phyloP scores from a whole-genome alignment of 2,113 vertebrate genomes.

The Sebastes schlegelii region DNA sequence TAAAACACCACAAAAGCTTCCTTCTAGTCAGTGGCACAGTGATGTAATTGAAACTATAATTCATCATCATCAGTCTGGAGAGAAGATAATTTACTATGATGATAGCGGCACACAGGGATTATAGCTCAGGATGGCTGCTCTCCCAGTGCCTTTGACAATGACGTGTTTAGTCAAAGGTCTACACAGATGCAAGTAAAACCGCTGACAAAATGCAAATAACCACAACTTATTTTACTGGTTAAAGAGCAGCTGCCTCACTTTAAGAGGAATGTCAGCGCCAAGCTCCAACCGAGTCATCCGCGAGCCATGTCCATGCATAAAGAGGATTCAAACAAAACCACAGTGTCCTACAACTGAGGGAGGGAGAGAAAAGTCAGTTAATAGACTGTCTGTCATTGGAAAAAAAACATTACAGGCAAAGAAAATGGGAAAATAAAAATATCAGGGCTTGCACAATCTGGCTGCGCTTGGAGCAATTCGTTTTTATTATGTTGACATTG shows the following conservation, averaged over 20 bases:
- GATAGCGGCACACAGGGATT: constrained; percentile 49
- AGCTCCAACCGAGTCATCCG: constrained; percentile 56
- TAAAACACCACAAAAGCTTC: constrained; percentile 12
- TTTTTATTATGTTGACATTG: constrained; percentile 76
- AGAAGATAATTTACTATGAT: constrained; percentile 41
- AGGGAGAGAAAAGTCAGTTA: constrained; percentile 22
- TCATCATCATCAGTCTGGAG: constrained; percentile 43
- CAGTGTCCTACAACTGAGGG: constrained; percentile 35
- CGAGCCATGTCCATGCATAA: constrained; percentile 55
- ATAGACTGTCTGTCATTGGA: constrained; percentile 45
- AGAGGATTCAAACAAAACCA: constrained; percentile 62
- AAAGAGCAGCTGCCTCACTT: constrained; percentile 51
- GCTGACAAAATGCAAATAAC: constrained; percentile 65
- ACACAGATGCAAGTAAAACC: constrained; percentile 50
- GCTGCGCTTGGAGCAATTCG: constrained; percentile 7
- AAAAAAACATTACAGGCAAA: constrained; percentile 12
- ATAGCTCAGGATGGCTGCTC: constrained; percentile 43
- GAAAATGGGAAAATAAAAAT: constrained; percentile 57
- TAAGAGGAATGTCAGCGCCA: constrained; percentile 47
- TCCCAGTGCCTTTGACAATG: constrained; percentile 52
- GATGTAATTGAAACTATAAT: constrained; percentile 40
- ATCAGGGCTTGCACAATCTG: constrained; percentile 32
- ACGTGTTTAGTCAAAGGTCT: constrained; percentile 39
- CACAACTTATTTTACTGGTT: constrained; percentile 46
- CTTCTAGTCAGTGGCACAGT: not conserved